Evolutionary conservation across 2,797 vertebrate species (phyloP), one percentile per base, ranked within the genome.

Genomic region (Tympanoctomys barrerae): DNA sequence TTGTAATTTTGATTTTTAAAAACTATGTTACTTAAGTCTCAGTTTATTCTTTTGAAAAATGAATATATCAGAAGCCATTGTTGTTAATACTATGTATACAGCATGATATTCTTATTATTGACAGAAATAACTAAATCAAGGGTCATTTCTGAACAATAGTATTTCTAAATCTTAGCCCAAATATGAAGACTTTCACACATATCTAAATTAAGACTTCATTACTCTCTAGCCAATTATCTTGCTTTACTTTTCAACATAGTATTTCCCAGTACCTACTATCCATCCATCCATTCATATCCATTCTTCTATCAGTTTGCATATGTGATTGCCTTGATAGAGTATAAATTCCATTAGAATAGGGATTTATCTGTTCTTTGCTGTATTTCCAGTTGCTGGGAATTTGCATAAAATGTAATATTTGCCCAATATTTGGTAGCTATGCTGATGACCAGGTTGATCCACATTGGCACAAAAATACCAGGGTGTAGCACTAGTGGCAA

Each of bases 41-140:
- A 79, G 33, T 87, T 87, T 92, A 64, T 71, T 77, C 6, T 2
- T 87, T n/a, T 79, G 4, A 87, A 87, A 89, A 94, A n/a, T 59
- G 16, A 46, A 92, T 26, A 86, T 42, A 80, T 92, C 73, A 36
- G 39, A 77, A 80, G 19, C 52, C 42, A 62, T 46, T 28, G 3
- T 52, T 18, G 18, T 64, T 71, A 84, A 36, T 79, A 89, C 66
- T 22, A 11, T 21, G 5, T 78, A n/a, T 39, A 18, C 22, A 88
- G 85, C 75, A 19, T 77, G 13, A 33, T 91, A 2, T 26, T 64
- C 18, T 68, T 31, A 85, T n/a, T 91, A 61, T 33, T 77, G n/a
- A 77, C 19, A 89, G 33, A 91, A 94, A 54, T 70, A 89, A 84
- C 39, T 42, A 66, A 83, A 85, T 33, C n/a, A 62, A 57, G 5